Percentiles rank a stretch among this genome's conserved stretches.
These are phyloP conservation scores for Pasiphila rectangulata DNA, from an alignment of 2,888 invertebrate species.

Conservation along the genomic window DNA sequence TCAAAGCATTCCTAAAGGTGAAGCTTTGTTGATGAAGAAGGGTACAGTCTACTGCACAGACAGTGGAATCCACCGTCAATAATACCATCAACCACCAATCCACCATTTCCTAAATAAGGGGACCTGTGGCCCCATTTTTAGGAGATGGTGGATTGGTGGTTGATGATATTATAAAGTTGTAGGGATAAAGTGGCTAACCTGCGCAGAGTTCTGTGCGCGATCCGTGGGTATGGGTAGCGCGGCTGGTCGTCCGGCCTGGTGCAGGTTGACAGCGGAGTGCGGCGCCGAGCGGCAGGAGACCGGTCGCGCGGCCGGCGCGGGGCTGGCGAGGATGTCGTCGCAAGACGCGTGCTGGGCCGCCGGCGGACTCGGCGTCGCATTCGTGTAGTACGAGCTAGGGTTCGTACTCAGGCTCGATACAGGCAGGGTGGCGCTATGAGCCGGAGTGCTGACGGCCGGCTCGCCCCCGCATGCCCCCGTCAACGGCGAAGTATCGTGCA, in stretches of 20 bases:
- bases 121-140: too few species aligned
- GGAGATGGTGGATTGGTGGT: too few species aligned
- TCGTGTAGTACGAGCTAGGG: conserved; percentile 82
- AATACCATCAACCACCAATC: too few species aligned
- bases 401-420: conserved; percentile 79
- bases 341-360: conserved; percentile 69
- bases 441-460: conserved; percentile 70
- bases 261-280: conserved; percentile 72
- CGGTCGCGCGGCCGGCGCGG: conserved; percentile 56
- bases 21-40: too few species aligned
- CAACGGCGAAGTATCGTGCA: conserved; percentile 78
- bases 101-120: too few species aligned
- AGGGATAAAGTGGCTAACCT: conserved; percentile 15
- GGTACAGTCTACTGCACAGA: too few species aligned
- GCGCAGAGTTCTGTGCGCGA: conserved; percentile 47
- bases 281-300: conserved; percentile 73
- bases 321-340: conserved; percentile 69
- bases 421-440: conserved; percentile 74
- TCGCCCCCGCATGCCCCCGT: conserved; percentile 57
- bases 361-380: conserved; percentile 82
- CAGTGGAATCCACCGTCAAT: too few species aligned
- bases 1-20: too few species aligned
- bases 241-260: conserved; percentile 67
- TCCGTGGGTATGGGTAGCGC: conserved; percentile 60
- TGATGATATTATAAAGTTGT: background rate